Percentiles rank a stretch among this genome's conserved stretches.
These are phyloP conservation scores for Cephus rjabovi DNA, from an alignment of 2,888 invertebrate species.

Conservation along the genomic window DNA sequence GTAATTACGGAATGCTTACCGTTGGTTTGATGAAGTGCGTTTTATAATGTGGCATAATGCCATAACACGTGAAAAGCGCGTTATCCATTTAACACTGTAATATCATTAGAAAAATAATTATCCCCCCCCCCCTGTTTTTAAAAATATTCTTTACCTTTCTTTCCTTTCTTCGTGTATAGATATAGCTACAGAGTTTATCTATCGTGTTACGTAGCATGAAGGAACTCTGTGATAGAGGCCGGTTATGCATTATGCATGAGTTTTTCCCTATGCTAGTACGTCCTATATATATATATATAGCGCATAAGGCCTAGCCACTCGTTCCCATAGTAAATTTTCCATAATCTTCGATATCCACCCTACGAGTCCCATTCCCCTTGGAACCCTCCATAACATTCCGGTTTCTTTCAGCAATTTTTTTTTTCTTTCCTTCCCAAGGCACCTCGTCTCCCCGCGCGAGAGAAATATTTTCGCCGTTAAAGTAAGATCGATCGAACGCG, in stretches of 20 bases:
- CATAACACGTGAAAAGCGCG: neutral
- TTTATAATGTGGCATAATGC: no score
- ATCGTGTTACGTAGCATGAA: neutral
- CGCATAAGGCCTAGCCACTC: constrained; percentile 5
- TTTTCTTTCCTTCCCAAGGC: neutral
- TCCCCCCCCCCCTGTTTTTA: no score
- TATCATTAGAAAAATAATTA: neutral
- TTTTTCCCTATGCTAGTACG: neutral
- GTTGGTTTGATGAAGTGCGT: no score
- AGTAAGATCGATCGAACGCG: neutral
- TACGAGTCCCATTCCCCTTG: neutral
- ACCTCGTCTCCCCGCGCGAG: neutral
- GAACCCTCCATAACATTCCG: neutral
- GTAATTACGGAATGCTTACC: no score
- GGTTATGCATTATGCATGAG: constrained; percentile 11
- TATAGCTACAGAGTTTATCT: neutral
- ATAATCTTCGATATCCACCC: neutral
- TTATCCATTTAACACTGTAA: neutral
- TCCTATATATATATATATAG: constrained; percentile 5
- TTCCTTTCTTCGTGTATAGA: neutral
- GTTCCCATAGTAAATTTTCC: constrained; percentile 4
- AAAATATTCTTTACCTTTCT: neutral
- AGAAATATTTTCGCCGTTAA: neutral
- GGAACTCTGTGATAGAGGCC: neutral
- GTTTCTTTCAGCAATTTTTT: neutral